phyloP scores from a whole-genome alignment of 2,113 vertebrate genomes.

The Ictidomys tridecemlineatus region DNA sequence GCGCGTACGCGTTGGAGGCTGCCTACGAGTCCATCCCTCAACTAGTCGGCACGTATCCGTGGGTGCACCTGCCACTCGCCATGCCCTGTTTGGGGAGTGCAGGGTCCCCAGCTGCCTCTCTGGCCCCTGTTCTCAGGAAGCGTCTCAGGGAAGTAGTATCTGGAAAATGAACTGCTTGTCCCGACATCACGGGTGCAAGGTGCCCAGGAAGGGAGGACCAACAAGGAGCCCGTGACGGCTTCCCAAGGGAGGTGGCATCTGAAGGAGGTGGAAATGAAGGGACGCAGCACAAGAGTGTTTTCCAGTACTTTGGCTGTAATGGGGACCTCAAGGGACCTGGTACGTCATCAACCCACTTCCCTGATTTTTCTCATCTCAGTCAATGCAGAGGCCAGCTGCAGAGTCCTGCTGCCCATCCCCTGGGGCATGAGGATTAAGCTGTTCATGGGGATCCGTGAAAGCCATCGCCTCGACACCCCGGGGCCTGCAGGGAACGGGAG shows the following conservation, averaged over 20 bases:
- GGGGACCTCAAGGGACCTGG: too few relatives aligned
- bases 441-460: not conserved
- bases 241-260: not conserved
- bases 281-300: rapidly evolving
- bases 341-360: rapidly evolving
- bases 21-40: not conserved
- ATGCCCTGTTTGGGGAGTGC: not conserved
- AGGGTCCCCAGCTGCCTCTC: not conserved
- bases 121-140: not conserved
- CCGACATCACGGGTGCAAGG: rapidly evolving
- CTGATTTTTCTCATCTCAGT: not conserved
- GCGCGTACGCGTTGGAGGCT: not conserved
- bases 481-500: slow-evolving; percentile 79
- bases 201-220: rapidly evolving
- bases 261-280: too few relatives aligned
- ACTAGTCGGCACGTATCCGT: rapidly evolving
- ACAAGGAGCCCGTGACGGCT: not conserved
- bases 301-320: not conserved
- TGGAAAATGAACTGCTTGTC: not conserved
- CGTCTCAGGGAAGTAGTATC: not conserved
- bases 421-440: slow-evolving; percentile 74
- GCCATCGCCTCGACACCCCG: slow-evolving; percentile 82
- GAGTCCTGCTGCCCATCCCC: not conserved
- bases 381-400: not conserved
- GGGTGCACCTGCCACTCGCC: not conserved